Percentiles rank a stretch among this genome's conserved stretches.
These are phyloP conservation scores for Epistrophe grossulariae DNA, from an alignment of 2,888 invertebrate species.

Conservation along the genomic window DNA sequence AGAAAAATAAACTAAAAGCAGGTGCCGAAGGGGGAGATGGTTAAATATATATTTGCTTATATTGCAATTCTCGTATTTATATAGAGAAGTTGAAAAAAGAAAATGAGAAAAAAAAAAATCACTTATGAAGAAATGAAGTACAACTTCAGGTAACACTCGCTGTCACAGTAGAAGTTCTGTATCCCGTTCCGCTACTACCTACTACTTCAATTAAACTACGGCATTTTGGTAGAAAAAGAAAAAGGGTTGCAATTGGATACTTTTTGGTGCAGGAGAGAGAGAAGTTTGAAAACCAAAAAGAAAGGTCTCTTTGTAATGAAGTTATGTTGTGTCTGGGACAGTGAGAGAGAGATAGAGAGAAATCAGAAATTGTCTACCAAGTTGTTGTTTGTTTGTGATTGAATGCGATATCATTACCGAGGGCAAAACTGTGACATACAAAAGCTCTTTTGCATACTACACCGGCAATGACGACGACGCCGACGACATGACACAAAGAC, in stretches of 20 bases:
- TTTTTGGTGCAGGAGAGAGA: slow-evolving; percentile 16
- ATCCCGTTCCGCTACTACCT: slow-evolving; percentile 16
- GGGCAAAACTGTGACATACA: slow-evolving; percentile 62
- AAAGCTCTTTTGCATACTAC: slow-evolving; percentile 25
- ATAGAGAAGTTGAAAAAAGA: slow-evolving; percentile 28
- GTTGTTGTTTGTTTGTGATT: slow-evolving; percentile 44
- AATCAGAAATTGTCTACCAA: slow-evolving; percentile 45
- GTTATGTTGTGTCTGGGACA: slow-evolving; percentile 31
- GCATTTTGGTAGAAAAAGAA: slow-evolving; percentile 28
- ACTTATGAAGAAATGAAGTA: slow-evolving; percentile 48
- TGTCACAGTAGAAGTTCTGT: slow-evolving; percentile 24
- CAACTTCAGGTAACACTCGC: slow-evolving; percentile 58
- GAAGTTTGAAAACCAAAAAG: background rate
- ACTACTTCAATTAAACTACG: slow-evolving; percentile 51
- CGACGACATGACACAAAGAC: slow-evolving; percentile 25
- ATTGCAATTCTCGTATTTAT: slow-evolving; percentile 11
- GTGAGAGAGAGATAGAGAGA: background rate
- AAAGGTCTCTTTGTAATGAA: slow-evolving; percentile 53
- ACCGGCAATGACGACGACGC: background rate
- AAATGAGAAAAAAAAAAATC: slow-evolving; percentile 36
- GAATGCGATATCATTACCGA: slow-evolving; percentile 68
- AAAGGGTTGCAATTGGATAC: slow-evolving; percentile 59
- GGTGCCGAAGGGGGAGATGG: background rate
- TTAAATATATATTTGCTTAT: slow-evolving; percentile 8
- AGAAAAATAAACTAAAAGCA: slow-evolving; percentile 58